Evolutionary conservation across 2,113 vertebrate genomes (phyloP).

Genomic region (Himantopus leucocephalus): DNA sequence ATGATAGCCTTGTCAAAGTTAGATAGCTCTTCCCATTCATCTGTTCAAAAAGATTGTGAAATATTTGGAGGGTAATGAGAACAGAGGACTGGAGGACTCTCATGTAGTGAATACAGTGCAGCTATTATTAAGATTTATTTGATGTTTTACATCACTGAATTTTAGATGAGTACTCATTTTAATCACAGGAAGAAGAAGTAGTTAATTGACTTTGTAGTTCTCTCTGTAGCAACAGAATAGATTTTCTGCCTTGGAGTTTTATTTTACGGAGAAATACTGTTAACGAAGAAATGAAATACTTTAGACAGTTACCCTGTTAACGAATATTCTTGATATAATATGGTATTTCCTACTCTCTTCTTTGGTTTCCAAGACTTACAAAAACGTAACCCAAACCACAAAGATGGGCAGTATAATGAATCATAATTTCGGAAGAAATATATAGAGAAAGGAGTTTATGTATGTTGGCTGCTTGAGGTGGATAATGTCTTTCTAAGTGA

Average conservation of each 20-base stretch:
- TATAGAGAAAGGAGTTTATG: neutral
- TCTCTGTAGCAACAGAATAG: neutral
- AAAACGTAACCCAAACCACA: neutral
- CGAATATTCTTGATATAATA: neutral
- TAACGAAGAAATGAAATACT: neutral
- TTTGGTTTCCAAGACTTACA: neutral
- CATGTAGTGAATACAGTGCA: neutral
- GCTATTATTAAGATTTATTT: slow-evolving; percentile 32
- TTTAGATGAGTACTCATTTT: neutral
- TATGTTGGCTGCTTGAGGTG: neutral
- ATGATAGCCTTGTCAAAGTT: neutral
- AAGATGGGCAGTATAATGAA: neutral
- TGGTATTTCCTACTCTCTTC: neutral
- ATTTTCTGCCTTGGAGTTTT: neutral
- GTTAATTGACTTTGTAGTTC: slow-evolving; percentile 5
- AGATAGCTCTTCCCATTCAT: slow-evolving; percentile 17
- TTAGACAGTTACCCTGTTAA: neutral
- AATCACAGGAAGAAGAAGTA: neutral
- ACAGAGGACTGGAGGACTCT: neutral
- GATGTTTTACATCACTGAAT: neutral
- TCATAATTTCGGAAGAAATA: neutral
- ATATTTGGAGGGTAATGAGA: neutral
- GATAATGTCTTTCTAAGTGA: neutral
- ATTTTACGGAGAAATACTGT: neutral
- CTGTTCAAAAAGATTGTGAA: neutral